Evolutionary conservation across 1,140 invertebrate genomes (phyloP), one percentile per base, ranked within the genome.

Genomic region (Chrysoperla carnea): DNA sequence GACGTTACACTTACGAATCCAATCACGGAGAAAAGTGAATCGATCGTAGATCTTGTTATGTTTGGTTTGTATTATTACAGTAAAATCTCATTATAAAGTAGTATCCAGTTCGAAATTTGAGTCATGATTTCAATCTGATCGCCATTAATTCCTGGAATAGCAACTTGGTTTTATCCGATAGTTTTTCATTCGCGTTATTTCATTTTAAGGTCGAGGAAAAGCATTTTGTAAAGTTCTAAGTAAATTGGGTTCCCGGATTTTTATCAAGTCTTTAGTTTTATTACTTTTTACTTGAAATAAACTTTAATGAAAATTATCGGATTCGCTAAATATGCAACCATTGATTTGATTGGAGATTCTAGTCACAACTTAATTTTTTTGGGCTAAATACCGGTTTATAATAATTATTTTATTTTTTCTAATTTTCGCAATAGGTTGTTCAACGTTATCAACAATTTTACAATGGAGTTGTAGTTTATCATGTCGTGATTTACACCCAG

Each of bases 1-100:
- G 56, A 47, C 56, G 47, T 61, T 2, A 33, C 52, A 6, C 42
- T 80, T 39, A 61, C 64, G 39, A 77, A 77, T 57, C 70, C 72
- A 4, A 63, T 72, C 37, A 70, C 72, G 13, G 68, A 69, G 6
- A 64, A 61, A 42, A 64, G 70, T 28, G 82, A 86, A 58, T 69
- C 72, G 37, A 63, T 85, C 13, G 64, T 73, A 41, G 70, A 83
- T 45, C 62, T 85, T 46, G 63, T 83, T 12, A 75, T 78, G 42
- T 80, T 83, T 59, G 74, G 76, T 60, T 44, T 49, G 50, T 46
- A 65, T 66, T 15, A 55, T 63, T 39, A 65, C 70, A 47, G 59
- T 72, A 6, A 57, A 37, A 40, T 36, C 40, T 41, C 9, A 33
- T 40, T 35, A 15, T 44, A n/a, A 36, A 2, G 2, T 23, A 5